phyloP scores from a whole-genome alignment of 2,797 vertebrate species.

The Lateolabrax maculatus region DNA sequence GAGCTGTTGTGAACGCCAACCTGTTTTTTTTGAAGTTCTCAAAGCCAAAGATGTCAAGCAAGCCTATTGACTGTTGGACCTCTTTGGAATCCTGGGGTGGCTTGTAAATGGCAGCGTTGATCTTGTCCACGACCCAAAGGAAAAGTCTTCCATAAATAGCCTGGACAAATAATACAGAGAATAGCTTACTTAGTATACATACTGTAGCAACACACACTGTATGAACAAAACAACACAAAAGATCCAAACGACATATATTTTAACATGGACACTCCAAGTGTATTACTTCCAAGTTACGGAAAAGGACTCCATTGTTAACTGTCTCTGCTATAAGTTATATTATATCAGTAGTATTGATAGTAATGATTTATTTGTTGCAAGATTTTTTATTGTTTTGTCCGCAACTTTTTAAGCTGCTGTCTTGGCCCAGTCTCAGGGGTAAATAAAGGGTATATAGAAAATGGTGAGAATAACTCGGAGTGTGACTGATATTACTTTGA shows the following conservation, averaged over 20 bases:
- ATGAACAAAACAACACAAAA: not conserved
- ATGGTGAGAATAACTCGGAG: not conserved
- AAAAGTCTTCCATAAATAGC: constrained; percentile 95
- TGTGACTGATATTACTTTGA: constrained; percentile 87
- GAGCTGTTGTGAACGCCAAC: constrained; percentile 69
- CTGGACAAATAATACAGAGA: constrained; percentile 77
- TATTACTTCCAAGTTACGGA: not conserved
- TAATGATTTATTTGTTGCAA: not conserved
- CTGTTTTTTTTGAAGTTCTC: constrained; percentile 97
- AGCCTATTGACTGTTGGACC: constrained; percentile 87
- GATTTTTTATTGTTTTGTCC: not conserved
- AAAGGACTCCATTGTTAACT: not conserved
- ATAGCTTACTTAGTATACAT: not conserved
- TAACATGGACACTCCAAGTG: not conserved
- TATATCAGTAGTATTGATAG: not conserved
- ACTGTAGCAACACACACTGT: not conserved
- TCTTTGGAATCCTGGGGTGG: constrained; percentile 77
- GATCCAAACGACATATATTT: not conserved
- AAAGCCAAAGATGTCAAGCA: constrained; percentile 98
- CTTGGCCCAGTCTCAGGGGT: not conserved
- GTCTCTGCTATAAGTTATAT: not conserved
- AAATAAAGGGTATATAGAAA: not conserved
- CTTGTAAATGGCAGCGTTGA: constrained; percentile 91
- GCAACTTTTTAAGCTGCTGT: not conserved
- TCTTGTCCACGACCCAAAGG: constrained; percentile 95